These are phyloP conservation scores for Picathartes gymnocephalus DNA, from an alignment of 2,113 vertebrate genomes.

Conservation along the genomic window DNA sequence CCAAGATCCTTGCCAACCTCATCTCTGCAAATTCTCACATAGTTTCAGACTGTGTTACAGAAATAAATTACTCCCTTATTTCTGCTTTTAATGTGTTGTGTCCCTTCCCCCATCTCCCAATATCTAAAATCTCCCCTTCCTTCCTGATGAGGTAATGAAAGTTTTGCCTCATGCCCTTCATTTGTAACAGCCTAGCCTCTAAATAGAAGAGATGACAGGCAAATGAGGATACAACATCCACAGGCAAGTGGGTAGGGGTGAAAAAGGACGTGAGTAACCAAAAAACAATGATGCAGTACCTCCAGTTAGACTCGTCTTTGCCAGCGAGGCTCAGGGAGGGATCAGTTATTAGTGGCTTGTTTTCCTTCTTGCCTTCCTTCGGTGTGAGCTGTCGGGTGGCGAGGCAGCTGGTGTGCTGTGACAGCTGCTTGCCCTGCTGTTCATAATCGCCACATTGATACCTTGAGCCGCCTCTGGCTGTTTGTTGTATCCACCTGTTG, in stretches of 20 bases:
- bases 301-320: not conserved
- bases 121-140: conserved; percentile 5
- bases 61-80: not conserved
- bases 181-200: not conserved
- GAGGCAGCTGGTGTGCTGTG: conserved; percentile 18
- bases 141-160: not conserved
- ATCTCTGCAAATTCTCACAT: not conserved
- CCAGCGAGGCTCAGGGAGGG: not conserved
- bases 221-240: not conserved
- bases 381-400: not conserved
- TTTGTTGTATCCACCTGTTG: conserved; percentile 43
- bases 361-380: not conserved
- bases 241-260: not conserved
- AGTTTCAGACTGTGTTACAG: not conserved
- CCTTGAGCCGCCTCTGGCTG: conserved; percentile 8
- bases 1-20: not conserved
- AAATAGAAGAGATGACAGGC: not conserved
- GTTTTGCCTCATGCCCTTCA: not conserved
- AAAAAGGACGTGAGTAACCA: not conserved
- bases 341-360: not conserved
- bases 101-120: not conserved
- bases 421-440: not conserved
- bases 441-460: conserved; percentile 43
- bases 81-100: not conserved
- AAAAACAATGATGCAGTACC: not conserved